A percentile compares a stretch with the other conserved stretches of the same genome.
These are phyloP conservation scores for Cryptus viduatorius DNA, from an alignment of 2,888 invertebrate species.

Conservation along the genomic window DNA sequence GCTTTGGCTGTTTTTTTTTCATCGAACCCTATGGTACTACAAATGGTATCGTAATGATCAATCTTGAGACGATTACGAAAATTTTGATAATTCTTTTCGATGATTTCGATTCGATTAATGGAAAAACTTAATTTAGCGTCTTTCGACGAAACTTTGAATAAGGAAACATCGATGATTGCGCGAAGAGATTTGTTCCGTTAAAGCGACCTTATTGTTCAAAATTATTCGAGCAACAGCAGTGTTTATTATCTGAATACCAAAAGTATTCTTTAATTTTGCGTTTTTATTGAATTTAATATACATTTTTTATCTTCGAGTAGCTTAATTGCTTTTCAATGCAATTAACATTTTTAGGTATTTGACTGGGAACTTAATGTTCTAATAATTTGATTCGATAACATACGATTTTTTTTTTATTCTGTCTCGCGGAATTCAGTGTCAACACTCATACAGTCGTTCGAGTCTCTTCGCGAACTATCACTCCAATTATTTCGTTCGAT, in stretches of 20 bases:
- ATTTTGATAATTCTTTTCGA: background rate
- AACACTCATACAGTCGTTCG: conserved; percentile 37
- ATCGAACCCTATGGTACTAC: background rate
- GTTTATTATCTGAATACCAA: conserved; percentile 22
- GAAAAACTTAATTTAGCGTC: background rate
- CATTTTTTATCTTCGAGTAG: background rate
- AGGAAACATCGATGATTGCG: background rate
- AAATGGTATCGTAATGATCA: background rate
- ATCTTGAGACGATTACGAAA: background rate
- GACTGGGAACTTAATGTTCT: conserved; percentile 31
- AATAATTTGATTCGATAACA: conserved; percentile 24
- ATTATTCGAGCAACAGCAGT: background rate
- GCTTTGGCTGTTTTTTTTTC: conserved; percentile 3
- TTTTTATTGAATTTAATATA: conserved; percentile 16
- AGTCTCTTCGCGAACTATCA: conserved; percentile 22
- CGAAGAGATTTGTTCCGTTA: background rate
- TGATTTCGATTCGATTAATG: background rate
- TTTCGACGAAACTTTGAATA: background rate
- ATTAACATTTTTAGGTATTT: conserved; percentile 19
- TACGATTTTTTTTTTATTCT: conserved; percentile 18
- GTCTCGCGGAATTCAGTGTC: conserved; percentile 24
- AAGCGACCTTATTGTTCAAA: conserved; percentile 1
- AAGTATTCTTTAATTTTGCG: conserved; percentile 4
- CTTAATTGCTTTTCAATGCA: background rate
- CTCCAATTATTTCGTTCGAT: conserved; percentile 52